These are phyloP conservation scores for Bursaphelenchus mucronatus DNA, from an alignment of 1,140 invertebrate species.

Conservation along the genomic window DNA sequence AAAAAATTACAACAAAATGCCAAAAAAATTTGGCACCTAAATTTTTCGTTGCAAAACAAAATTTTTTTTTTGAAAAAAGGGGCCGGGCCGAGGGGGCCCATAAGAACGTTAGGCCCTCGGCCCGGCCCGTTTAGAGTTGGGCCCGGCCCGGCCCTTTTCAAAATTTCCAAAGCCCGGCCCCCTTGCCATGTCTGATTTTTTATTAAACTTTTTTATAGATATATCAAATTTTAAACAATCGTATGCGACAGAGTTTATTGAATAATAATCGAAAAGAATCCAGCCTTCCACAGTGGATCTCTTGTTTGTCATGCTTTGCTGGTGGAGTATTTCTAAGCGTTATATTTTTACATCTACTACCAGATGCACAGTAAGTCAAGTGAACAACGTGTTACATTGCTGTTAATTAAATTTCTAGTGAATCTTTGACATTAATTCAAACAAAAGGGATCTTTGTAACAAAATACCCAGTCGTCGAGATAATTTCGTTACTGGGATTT, in stretches of 20 bases:
- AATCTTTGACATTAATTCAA: slow-evolving; percentile 16
- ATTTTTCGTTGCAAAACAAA: no score
- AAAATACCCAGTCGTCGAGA: slow-evolving; percentile 22
- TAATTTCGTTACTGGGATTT: slow-evolving; percentile 26
- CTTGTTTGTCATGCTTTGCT: slow-evolving; percentile 27
- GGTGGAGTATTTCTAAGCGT: slow-evolving; percentile 26
- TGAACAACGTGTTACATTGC: no score
- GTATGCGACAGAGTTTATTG: slow-evolving; percentile 2
- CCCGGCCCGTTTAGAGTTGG: no score
- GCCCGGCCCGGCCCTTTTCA: no score
- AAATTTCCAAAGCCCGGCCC: no score
- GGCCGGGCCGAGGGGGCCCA: no score
- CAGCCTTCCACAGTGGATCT: slow-evolving; percentile 22
- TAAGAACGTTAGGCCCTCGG: no score
- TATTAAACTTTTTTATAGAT: no score
- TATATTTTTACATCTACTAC: slow-evolving; percentile 26
- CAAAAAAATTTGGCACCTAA: no score
- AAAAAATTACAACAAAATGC: no score
- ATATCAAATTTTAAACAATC: slow-evolving; percentile 1
- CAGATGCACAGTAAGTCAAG: slow-evolving; percentile 28
- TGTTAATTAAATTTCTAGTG: slow-evolving; percentile 16
- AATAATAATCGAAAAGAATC: not conserved
- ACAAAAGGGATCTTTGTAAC: slow-evolving; percentile 5
- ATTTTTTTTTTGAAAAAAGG: no score
- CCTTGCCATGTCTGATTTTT: no score